Percentiles rank a stretch among this genome's conserved stretches.
These are phyloP conservation scores for Corvus moneduloides DNA, from an alignment of 2,113 vertebrate species.

Conservation along the genomic window DNA sequence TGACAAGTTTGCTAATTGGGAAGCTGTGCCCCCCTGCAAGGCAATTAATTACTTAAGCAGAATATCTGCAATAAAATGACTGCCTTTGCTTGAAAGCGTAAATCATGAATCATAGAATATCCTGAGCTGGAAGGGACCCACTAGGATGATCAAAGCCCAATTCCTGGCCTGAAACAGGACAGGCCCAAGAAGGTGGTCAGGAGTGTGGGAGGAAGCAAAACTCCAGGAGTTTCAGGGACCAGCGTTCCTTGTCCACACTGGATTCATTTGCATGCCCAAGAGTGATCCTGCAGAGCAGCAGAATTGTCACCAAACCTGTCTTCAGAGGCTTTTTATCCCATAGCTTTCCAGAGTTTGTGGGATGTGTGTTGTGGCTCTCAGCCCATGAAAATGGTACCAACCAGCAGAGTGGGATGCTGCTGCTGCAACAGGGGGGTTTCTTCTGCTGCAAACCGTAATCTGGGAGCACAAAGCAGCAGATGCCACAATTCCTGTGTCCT, in stretches of 20 bases:
- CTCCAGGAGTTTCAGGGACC: neutral
- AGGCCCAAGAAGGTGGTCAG: neutral
- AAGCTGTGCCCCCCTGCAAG: neutral
- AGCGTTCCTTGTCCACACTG: neutral
- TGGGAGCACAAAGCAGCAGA: neutral
- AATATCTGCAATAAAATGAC: neutral
- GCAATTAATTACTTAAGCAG: neutral
- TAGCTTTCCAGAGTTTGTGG: neutral
- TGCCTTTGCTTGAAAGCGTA: neutral
- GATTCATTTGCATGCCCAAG: neutral
- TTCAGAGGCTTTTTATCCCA: neutral
- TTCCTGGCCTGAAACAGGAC: neutral
- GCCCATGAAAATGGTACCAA: neutral
- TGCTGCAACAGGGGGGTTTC: neutral
- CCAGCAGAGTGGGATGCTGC: neutral
- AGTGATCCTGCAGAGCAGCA: neutral
- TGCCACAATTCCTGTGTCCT: neutral
- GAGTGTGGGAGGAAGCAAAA: neutral
- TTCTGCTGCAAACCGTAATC: neutral
- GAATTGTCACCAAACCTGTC: neutral
- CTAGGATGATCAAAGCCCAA: neutral
- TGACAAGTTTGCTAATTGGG: neutral
- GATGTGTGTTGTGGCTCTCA: neutral
- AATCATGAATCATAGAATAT: neutral
- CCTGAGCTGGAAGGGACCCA: neutral